Base-by-base conservation (phyloP, 2,113 vertebrate species). In the Myrmophylax atrothorax region DNA sequence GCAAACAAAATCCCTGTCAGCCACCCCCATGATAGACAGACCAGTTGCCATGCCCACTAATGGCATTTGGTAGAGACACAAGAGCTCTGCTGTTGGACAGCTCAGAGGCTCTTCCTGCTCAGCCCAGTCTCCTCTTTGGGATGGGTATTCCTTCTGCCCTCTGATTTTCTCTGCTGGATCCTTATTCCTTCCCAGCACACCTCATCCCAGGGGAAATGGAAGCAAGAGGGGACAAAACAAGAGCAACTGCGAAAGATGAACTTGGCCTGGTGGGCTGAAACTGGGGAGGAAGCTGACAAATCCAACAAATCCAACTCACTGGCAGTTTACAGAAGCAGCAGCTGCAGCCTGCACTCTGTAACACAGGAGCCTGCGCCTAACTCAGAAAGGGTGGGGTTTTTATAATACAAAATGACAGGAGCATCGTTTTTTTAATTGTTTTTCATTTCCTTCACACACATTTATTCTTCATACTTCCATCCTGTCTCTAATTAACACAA, bases 11-110 rank as follows among this genome's bases (percentile, higher is more conserved):
- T 28, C 40, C 24, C 6, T 23, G 26, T 4, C 18, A 84, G 50
- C 46, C 82, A 50, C 42, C 49, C 78, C 18, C 33, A 69, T 0
- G 0, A 49, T 6, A 76, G 55, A n/a, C 0, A 3, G 33, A 58
- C 9, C 8, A 89, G 56, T 47, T 0, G 6, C 70, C 66, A 7
- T 47, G 52, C 50, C 44, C 64, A 42, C 9, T 35, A 66, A 6
- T 2, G 1, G 38, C 14, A 64, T 38, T 6, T 64, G 24, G 35
- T 40, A 60, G 14, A 42, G 37, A 35, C 49, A 29, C 33, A 40
- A 31, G 47, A 87, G 26, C 42, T 17, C 83, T 29, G 23, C 5
- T 68, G n/a, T n/a, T n/a, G 42, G 33, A 31, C 3, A 1, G 25
- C 37, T 74, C 67, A 4, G 10, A 86, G 19, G 29, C 6, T 53